Conservation (phyloP, 2,113 vertebrate species). For the Myotis lucifugus region DNA sequence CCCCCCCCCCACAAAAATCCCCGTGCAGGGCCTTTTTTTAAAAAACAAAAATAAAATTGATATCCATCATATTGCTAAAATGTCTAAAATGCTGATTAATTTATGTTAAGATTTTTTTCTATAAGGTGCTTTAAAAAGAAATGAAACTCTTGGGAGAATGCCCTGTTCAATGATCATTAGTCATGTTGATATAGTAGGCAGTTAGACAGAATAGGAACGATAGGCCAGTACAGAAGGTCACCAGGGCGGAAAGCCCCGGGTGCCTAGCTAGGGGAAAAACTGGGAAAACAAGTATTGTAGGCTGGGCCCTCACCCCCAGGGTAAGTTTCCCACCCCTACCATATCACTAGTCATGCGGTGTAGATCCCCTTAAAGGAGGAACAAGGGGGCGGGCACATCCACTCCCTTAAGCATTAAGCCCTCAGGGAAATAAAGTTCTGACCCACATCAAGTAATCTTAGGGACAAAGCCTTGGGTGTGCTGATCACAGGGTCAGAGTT, state of each 20-base stretch:
- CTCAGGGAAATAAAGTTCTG: neutral
- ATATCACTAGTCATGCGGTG: neutral
- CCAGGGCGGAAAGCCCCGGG: neutral
- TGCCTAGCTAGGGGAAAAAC: neutral
- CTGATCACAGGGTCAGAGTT: neutral
- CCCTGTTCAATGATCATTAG: neutral
- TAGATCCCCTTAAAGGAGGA: neutral
- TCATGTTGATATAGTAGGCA: neutral
- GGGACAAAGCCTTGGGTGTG: neutral
- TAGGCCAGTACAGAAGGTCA: neutral
- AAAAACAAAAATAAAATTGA: conserved; percentile 4
- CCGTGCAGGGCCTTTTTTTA: too few species aligned
- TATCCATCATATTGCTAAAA: neutral
- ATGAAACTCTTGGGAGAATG: neutral
- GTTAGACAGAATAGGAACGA: neutral
- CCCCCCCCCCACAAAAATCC: too few species aligned
- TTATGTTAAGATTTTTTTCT: neutral
- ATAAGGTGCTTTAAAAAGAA: neutral
- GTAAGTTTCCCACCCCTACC: neutral
- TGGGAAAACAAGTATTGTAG: neutral
- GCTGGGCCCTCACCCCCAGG: neutral
- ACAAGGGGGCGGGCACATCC: neutral
- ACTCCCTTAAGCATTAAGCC: neutral
- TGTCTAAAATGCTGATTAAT: conserved; percentile 5
- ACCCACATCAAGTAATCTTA: neutral